phyloP scores from a whole-genome alignment of 1,140 invertebrate genomes.

The Aporrectodea caliginosa region DNA sequence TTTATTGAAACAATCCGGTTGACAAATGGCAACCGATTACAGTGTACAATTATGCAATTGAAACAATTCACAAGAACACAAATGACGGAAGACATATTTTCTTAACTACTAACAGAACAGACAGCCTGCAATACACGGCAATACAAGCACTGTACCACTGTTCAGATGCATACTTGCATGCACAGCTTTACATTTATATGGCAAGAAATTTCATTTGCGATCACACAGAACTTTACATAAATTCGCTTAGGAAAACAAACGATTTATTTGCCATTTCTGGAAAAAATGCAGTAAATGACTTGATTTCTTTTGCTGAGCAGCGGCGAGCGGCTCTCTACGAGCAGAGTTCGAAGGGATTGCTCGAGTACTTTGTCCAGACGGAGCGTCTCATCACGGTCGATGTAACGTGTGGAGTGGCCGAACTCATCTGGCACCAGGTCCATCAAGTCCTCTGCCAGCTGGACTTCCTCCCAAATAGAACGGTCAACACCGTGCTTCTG shows the following conservation, averaged over 20 bases:
- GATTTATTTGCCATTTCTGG: conserved; percentile 4
- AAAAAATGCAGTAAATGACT: background rate
- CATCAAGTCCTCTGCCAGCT: conserved; percentile 42
- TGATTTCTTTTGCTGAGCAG: no score
- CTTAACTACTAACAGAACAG: no score
- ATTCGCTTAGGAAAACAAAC: background rate
- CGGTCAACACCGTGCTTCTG: conserved; percentile 41
- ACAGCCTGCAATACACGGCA: no score
- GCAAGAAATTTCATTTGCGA: background rate
- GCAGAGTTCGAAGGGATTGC: conserved; percentile 40
- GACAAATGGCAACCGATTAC: no score
- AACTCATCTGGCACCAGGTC: conserved; percentile 40
- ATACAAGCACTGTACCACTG: no score
- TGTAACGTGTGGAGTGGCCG: conserved; percentile 40
- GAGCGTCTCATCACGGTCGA: conserved; percentile 43
- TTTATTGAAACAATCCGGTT: no score
- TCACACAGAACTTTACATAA: background rate
- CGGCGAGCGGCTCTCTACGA: conserved; percentile 43
- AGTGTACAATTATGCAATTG: no score
- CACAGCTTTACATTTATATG: no score
- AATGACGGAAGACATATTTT: no score
- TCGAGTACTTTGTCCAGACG: conserved; percentile 41
- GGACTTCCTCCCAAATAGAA: conserved; percentile 34
- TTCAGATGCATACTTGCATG: no score
- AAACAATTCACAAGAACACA: no score